These are phyloP conservation scores for Nemotelus nigrinus DNA, from an alignment of 2,888 invertebrate species.

Conservation along the genomic window DNA sequence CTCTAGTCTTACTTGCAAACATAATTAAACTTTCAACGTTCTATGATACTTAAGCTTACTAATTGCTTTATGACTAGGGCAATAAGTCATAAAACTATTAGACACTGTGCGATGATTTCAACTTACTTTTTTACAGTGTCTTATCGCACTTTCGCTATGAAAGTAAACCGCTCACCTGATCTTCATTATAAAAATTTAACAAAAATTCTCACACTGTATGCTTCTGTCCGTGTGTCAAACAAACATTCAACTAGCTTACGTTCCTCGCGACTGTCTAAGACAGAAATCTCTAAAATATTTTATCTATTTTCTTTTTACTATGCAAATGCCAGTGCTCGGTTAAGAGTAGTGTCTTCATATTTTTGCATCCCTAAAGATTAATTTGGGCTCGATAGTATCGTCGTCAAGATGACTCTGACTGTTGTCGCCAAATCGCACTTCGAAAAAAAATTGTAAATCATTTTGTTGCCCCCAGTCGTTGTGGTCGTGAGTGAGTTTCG, in stretches of 20 bases:
- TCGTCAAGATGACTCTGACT: conserved; percentile 6
- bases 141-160: no score
- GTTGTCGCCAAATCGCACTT: not conserved
- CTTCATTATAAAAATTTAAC: conserved; percentile 18
- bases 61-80: no score
- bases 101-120: not conserved
- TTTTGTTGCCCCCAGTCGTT: conserved; percentile 1
- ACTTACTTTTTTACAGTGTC: not conserved
- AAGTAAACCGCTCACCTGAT: no score
- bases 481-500: conserved; percentile 7
- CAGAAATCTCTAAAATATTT: conserved; percentile 9
- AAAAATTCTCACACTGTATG: conserved; percentile 10
- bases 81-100: no score
- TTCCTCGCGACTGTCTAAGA: conserved; percentile 11
- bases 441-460: conserved; percentile 20
- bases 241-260: not conserved
- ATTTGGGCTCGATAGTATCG: conserved; percentile 25
- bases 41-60: no score
- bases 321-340: not conserved
- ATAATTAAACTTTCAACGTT: no score
- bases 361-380: conserved; percentile 20
- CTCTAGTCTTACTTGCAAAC: no score
- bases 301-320: not conserved
- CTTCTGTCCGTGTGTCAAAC: conserved; percentile 14
- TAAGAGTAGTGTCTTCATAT: conserved; percentile 17